These are phyloP conservation scores for Hapalemur alaotrensis DNA, from an alignment of 2,797 vertebrate species.

Conservation along the genomic window DNA sequence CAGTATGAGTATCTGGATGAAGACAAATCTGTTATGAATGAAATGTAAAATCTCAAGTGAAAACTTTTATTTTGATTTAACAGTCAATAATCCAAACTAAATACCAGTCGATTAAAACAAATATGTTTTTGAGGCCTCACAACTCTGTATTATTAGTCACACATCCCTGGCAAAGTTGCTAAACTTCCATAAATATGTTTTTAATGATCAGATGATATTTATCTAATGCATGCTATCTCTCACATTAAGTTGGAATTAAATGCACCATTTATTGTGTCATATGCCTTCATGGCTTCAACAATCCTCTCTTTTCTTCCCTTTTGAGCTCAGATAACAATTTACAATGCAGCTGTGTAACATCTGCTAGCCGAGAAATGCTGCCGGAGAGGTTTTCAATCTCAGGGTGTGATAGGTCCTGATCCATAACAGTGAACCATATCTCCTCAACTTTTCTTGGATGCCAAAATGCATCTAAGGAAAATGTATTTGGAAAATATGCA, in stretches of 20 bases:
- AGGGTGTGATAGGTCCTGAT: conserved; percentile 16
- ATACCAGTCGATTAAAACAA: conserved; percentile 80
- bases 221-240: conserved; percentile 77
- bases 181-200: conserved; percentile 85
- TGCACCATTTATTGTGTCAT: conserved; percentile 83
- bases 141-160: conserved; percentile 81
- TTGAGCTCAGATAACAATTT: conserved; percentile 65
- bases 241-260: conserved; percentile 84
- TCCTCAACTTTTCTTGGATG: conserved; percentile 8
- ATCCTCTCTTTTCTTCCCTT: conserved; percentile 68
- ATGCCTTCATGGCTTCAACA: conserved; percentile 64
- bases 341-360: conserved; percentile 78
- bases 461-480: conserved; percentile 20
- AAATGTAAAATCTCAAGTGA: conserved; percentile 71
- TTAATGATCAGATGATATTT: conserved; percentile 85
- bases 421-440: conserved; percentile 57
- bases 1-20: conserved; percentile 39
- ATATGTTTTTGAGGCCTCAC: conserved; percentile 71
- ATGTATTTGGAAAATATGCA: neutral
- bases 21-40: conserved; percentile 67
- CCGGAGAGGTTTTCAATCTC: conserved; percentile 60
- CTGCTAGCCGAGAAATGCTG: conserved; percentile 71
- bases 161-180: conserved; percentile 81
- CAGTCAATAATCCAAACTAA: conserved; percentile 79
- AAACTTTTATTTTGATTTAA: conserved; percentile 78